Conservation (phyloP, 2,888 invertebrate species). For the Apotomis turbidana region DNA sequence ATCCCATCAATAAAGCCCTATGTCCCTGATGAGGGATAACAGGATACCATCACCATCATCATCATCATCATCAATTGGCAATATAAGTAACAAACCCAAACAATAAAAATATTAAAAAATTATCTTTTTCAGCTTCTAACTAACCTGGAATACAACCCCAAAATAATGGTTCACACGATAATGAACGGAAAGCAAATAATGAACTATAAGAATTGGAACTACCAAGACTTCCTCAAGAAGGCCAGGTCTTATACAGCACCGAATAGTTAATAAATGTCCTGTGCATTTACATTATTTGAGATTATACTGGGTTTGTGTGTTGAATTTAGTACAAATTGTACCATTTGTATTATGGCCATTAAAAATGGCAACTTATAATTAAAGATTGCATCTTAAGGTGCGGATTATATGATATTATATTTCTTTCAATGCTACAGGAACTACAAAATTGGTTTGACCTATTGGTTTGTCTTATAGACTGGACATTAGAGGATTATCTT, state of each 20-base stretch:
- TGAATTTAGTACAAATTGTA: conserved; percentile 7
- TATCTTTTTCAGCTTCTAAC: conserved; percentile 86
- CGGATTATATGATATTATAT: no score
- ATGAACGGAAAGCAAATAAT: conserved; percentile 87
- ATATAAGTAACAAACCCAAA: no score
- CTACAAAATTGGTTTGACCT: no score
- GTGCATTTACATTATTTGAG: background rate
- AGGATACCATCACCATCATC: no score
- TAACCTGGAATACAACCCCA: conserved; percentile 87
- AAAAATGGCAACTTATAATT: conserved; percentile 6
- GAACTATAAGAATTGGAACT: conserved; percentile 72
- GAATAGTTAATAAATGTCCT: background rate
- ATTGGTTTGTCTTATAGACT: no score
- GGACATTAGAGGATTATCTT: no score
- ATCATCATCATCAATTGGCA: no score
- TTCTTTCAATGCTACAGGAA: no score
- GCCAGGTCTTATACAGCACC: conserved; percentile 49
- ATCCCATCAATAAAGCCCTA: no score
- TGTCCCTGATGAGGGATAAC: no score
- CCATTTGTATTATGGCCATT: conserved; percentile 10
- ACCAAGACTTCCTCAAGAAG: conserved; percentile 59
- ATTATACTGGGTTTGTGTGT: background rate
- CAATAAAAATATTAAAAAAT: no score
- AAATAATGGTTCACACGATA: conserved; percentile 89
- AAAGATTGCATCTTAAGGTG: background rate